Percentiles rank a stretch among this genome's conserved stretches.
These are phyloP conservation scores for Bergia sp. DNA, from an alignment of 92 coral and sea anemone species.

Conservation along the genomic window DNA sequence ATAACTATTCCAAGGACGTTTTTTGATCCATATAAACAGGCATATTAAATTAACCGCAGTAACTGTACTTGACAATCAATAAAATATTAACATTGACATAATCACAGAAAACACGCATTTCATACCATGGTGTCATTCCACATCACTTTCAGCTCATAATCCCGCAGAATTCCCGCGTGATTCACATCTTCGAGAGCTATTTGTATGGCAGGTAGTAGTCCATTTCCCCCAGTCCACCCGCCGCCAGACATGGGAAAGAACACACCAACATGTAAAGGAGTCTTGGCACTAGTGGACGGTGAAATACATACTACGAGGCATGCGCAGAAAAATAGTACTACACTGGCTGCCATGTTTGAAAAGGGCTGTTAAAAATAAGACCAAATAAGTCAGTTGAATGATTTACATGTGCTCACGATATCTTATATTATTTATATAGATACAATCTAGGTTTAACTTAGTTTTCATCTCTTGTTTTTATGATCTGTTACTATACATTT, in stretches of 20 bases:
- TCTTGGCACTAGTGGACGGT: constrained; percentile 47
- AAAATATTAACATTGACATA: neutral
- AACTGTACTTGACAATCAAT: too few relatives aligned
- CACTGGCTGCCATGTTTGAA: neutral
- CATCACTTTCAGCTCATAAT: constrained; percentile 71
- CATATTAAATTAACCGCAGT: too few relatives aligned
- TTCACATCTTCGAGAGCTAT: constrained; percentile 83
- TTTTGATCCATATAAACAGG: too few relatives aligned
- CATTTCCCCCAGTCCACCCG: constrained; percentile 87
- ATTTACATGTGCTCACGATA: neutral
- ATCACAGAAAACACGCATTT: neutral
- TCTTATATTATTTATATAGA: too few relatives aligned
- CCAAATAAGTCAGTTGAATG: neutral
- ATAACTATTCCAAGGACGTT: too few relatives aligned
- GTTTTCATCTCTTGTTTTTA: too few relatives aligned
- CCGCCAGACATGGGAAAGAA: constrained; percentile 82
- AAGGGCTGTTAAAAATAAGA: neutral
- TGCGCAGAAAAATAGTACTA: constrained; percentile 21
- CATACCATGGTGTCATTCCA: constrained; percentile 87
- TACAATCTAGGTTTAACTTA: too few relatives aligned
- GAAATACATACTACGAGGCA: constrained; percentile 3
- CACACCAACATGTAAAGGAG: constrained; percentile 77
- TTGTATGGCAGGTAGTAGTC: constrained; percentile 80
- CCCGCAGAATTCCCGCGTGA: constrained; percentile 55
- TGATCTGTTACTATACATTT: too few relatives aligned